phyloP scores from a whole-genome alignment of 2,113 vertebrate species.

The Cinclus cinclus region DNA sequence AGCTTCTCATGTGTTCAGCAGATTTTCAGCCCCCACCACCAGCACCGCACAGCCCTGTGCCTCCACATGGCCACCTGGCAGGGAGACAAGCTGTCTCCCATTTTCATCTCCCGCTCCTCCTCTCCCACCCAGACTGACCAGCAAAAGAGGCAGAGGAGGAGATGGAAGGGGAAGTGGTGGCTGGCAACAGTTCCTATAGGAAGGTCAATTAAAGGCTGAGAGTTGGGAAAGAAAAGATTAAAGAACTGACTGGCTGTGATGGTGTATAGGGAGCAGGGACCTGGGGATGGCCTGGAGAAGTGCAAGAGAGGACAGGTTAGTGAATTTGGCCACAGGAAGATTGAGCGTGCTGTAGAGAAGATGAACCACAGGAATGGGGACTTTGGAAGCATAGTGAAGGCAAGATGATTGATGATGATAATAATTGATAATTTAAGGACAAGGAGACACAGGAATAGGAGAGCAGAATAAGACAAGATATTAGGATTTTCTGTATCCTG shows the following conservation, averaged over 20 bases:
- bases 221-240: not conserved
- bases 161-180: not conserved
- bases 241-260: not conserved
- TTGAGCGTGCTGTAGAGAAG: not conserved
- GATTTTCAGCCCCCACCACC: not conserved
- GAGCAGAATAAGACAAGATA: not conserved
- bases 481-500: not conserved
- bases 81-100: not conserved
- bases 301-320: not conserved
- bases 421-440: not conserved
- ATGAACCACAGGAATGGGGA: not conserved
- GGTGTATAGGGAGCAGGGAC: not conserved
- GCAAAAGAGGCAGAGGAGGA: not conserved
- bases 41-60: rapidly evolving
- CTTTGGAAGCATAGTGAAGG: not conserved
- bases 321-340: not conserved
- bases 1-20: constrained; percentile 7
- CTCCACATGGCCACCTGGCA: not conserved
- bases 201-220: not conserved
- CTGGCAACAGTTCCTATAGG: not conserved
- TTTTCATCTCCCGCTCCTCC: not conserved
- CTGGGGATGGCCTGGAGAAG: not conserved
- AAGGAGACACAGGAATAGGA: not conserved
- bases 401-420: not conserved
- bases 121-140: not conserved